A percentile compares a stretch with the other conserved stretches of the same genome.
Conservation (phyloP, 2,888 invertebrate species). For the Pelosia muscerda region DNA sequence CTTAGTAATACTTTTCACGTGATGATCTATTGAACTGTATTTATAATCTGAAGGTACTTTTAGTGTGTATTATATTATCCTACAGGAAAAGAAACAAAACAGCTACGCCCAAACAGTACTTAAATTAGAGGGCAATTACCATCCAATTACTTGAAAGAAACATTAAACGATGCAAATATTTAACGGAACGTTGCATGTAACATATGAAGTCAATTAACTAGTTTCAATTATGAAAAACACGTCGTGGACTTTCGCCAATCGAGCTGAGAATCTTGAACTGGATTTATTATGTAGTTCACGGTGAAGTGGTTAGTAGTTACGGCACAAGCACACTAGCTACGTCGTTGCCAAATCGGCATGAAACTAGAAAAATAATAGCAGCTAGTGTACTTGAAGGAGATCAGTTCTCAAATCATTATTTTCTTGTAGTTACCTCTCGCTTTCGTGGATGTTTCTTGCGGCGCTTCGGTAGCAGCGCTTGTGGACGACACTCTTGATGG, state of each 20-base stretch:
- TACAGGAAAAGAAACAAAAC: background rate
- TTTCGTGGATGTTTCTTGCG: conserved; percentile 80
- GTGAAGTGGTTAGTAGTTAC: conserved; percentile 42
- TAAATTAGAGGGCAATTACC: background rate
- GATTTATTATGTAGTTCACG: conserved; percentile 50
- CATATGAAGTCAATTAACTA: conserved; percentile 33
- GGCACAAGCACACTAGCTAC: conserved; percentile 23
- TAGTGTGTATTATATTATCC: background rate
- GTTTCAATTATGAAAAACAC: conserved; percentile 32
- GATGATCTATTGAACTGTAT: background rate
- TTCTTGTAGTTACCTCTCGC: conserved; percentile 75
- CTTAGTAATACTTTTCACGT: background rate
- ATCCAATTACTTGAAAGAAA: background rate
- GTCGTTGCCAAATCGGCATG: conserved; percentile 17
- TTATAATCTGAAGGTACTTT: background rate
- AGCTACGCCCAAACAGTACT: background rate
- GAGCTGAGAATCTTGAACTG: conserved; percentile 41
- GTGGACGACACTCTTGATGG: conserved; percentile 77
- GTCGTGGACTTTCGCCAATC: conserved; percentile 43
- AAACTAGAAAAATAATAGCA: conserved; percentile 11
- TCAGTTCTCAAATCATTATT: conserved; percentile 14
- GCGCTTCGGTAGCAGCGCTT: conserved; percentile 75
- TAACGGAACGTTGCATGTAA: conserved; percentile 21
- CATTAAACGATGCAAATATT: conserved; percentile 14
- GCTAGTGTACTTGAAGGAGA: conserved; percentile 15